These are phyloP conservation scores for Gonioctena quinquepunctata DNA, from an alignment of 1,140 invertebrate species.

Conservation along the genomic window DNA sequence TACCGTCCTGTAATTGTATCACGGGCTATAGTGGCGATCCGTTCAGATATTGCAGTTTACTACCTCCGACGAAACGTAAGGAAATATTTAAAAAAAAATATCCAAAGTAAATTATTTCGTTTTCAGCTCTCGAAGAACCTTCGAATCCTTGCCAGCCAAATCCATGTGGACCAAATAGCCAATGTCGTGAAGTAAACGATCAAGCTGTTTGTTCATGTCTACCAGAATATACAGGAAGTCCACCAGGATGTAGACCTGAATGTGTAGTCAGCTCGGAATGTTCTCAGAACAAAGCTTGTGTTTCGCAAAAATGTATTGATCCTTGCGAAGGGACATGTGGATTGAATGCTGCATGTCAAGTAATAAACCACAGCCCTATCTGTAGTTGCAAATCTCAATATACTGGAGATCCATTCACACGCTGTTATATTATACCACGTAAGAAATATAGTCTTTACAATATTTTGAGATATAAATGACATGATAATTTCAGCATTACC, in stretches of 20 bases:
- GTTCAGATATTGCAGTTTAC: conserved; percentile 62
- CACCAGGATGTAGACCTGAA: conserved; percentile 68
- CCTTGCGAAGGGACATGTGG: conserved; percentile 68
- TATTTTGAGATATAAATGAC: background rate
- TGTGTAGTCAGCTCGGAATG: conserved; percentile 70
- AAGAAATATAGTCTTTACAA: conserved; percentile 1
- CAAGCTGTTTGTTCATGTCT: conserved; percentile 70
- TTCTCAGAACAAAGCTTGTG: conserved; percentile 64
- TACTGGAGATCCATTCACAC: conserved; percentile 71
- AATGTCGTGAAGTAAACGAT: conserved; percentile 64
- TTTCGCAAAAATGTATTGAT: conserved; percentile 68
- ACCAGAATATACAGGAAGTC: conserved; percentile 63
- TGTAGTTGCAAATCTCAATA: conserved; percentile 70
- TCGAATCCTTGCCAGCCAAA: conserved; percentile 66
- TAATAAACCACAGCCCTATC: conserved; percentile 70
- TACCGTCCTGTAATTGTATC: conserved; percentile 71
- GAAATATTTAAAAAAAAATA: no score
- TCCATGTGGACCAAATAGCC: conserved; percentile 71
- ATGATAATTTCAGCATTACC: conserved; percentile 51
- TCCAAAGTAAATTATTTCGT: background rate
- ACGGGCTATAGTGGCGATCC: conserved; percentile 73
- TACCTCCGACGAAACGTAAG: conserved; percentile 60
- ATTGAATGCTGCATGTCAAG: conserved; percentile 69
- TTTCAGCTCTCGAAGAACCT: conserved; percentile 43
- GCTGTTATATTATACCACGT: conserved; percentile 60